These are phyloP conservation scores for Andrena cerasifolii DNA, from an alignment of 1,140 invertebrate species.

Conservation along the genomic window DNA sequence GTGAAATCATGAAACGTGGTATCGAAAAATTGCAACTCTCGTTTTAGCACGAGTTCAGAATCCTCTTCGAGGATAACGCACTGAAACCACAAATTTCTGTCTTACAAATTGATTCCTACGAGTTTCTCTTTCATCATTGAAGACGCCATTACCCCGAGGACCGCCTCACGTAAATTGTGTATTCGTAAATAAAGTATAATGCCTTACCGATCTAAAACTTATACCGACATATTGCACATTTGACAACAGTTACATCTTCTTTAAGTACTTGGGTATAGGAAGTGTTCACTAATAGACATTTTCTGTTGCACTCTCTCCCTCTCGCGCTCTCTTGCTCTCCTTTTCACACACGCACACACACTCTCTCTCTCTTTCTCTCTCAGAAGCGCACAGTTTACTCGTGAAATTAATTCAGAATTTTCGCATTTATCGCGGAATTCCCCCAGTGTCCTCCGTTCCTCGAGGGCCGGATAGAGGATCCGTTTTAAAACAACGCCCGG, in stretches of 20 bases:
- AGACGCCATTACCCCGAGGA: constrained; percentile 26
- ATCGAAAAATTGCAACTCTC: too few species aligned
- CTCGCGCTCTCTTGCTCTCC: constrained; percentile 3
- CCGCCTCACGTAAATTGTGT: constrained; percentile 50
- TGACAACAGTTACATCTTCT: constrained; percentile 81
- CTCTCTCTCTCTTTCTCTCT: too few species aligned
- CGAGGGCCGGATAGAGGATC: not conserved
- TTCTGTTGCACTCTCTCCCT: constrained; percentile 14
- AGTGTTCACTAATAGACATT: constrained; percentile 73
- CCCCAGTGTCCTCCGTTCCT: not conserved
- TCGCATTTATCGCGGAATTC: too few species aligned
- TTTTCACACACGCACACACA: not conserved
- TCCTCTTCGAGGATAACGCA: too few species aligned
- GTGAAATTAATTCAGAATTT: constrained; percentile 16
- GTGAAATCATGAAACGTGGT: too few species aligned
- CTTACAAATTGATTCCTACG: too few species aligned
- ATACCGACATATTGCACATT: constrained; percentile 82
- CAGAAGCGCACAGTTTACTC: constrained; percentile 30
- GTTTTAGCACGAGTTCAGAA: too few species aligned
- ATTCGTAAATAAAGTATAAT: constrained; percentile 76
- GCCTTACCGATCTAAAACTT: constrained; percentile 77
- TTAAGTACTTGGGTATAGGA: constrained; percentile 81
- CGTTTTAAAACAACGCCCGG: not conserved
- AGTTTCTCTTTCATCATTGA: not conserved
- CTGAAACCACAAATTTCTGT: too few species aligned